Evolutionary conservation across 2,888 invertebrate genomes (phyloP).

Genomic region (Pharmacophagus antenor): DNA sequence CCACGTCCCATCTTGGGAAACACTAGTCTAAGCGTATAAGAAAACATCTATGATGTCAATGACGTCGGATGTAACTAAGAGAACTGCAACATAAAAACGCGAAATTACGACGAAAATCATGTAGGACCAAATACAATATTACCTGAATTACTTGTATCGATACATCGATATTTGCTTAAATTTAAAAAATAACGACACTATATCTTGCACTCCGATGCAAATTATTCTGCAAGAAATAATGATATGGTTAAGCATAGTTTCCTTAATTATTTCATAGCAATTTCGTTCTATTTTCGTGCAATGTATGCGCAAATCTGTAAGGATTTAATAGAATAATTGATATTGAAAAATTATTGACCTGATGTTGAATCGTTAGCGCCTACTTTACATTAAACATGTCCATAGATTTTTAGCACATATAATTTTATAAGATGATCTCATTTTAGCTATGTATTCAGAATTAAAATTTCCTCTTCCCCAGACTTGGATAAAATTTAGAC

Average conservation of each 20-base stretch:
- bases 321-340: conserved; percentile 10
- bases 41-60: too few relatives aligned
- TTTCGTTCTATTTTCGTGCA: conserved; percentile 18
- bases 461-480: too few relatives aligned
- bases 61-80: too few relatives aligned
- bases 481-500: too few relatives aligned
- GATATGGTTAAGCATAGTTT: conserved; percentile 26
- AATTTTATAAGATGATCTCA: too few relatives aligned
- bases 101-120: too few relatives aligned
- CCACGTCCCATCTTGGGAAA: too few relatives aligned
- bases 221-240: conserved; percentile 27
- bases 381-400: not conserved
- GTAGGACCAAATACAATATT: too few relatives aligned
- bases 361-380: conserved; percentile 17
- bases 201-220: conserved; percentile 28
- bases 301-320: conserved; percentile 17
- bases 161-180: not conserved
- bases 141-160: not conserved
- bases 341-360: conserved; percentile 11
- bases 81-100: too few relatives aligned
- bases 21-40: too few relatives aligned
- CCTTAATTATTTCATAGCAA: conserved; percentile 27
- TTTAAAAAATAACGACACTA: conserved; percentile 35
- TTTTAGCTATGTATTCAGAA: too few relatives aligned
- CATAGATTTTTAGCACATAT: too few relatives aligned